Evolutionary conservation across 1,140 invertebrate species (phyloP).

Genomic region (Wasmannia auropunctata): DNA sequence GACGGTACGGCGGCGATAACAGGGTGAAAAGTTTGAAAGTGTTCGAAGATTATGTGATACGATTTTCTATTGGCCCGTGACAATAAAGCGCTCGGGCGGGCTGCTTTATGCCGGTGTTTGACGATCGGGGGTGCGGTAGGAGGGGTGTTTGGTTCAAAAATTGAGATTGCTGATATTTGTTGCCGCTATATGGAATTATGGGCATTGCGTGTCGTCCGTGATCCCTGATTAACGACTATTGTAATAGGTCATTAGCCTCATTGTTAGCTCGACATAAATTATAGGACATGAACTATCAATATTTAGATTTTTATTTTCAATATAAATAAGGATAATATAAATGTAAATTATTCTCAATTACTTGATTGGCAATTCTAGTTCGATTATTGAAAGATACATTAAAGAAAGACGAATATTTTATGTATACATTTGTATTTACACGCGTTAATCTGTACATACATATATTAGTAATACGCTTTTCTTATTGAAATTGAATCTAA

Average conservation of each 20-base stretch:
- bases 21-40: slow-evolving; percentile 67
- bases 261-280: background rate
- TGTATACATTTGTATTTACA: background rate
- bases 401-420: background rate
- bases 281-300: background rate
- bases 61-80: slow-evolving; percentile 53
- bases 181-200: slow-evolving; percentile 5
- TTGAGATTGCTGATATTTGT: slow-evolving; percentile 33
- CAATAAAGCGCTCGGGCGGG: slow-evolving; percentile 61
- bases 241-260: slow-evolving; percentile 23
- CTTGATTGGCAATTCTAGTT: background rate
- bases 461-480: background rate
- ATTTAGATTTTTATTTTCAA: slow-evolving; percentile 17
- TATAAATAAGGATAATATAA: slow-evolving; percentile 21
- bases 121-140: background rate
- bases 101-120: slow-evolving; percentile 64
- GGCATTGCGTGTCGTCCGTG: background rate
- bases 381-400: background rate
- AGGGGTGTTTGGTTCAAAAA: slow-evolving; percentile 29
- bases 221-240: slow-evolving; percentile 13
- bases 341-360: slow-evolving; percentile 17
- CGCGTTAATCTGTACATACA: no score
- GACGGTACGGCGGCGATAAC: slow-evolving; percentile 59
- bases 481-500: background rate
- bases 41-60: slow-evolving; percentile 65